Percentiles rank a stretch among this genome's conserved stretches.
Evolutionary conservation across 37 sponge, comb jelly and placozoan genomes (phyloP).

Genomic region (Crambe crambe): DNA sequence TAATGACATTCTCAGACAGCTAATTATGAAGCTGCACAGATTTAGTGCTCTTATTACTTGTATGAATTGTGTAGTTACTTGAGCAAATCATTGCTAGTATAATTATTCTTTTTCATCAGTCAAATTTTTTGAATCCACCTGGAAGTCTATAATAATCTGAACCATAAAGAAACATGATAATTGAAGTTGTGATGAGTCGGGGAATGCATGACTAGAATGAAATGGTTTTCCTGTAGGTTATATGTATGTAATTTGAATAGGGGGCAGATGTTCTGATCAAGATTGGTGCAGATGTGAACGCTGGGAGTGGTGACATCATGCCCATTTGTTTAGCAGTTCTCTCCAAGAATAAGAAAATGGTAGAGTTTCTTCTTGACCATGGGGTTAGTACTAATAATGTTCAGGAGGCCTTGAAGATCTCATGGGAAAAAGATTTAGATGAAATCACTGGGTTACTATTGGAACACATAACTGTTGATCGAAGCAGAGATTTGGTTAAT

Average conservation of each 20-base stretch:
- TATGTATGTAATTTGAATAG: slow-evolving; percentile 1
- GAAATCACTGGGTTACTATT: slow-evolving; percentile 56
- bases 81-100: too few relatives aligned
- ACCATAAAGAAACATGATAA: too few relatives aligned
- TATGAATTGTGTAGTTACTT: too few relatives aligned
- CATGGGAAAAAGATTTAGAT: slow-evolving; percentile 25
- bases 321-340: slow-evolving; percentile 69
- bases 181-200: too few relatives aligned
- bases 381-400: slow-evolving; percentile 31
- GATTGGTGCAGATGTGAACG: slow-evolving; percentile 71
- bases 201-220: too few relatives aligned
- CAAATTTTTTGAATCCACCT: too few relatives aligned
- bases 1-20: too few relatives aligned
- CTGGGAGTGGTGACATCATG: slow-evolving; percentile 26
- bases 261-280: slow-evolving; percentile 64
- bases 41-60: too few relatives aligned
- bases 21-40: too few relatives aligned
- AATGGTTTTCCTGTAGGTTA: too few relatives aligned
- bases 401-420: slow-evolving; percentile 39
- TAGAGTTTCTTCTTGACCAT: slow-evolving; percentile 45
- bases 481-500: slow-evolving; percentile 28
- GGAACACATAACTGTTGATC: slow-evolving; percentile 24
- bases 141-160: too few relatives aligned
- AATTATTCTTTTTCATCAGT: too few relatives aligned
- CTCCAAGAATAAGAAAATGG: slow-evolving; percentile 40